Evolutionary conservation across 2,888 invertebrate genomes (phyloP), one percentile per base, ranked within the genome.

Genomic region (Cremastinae sp.): DNA sequence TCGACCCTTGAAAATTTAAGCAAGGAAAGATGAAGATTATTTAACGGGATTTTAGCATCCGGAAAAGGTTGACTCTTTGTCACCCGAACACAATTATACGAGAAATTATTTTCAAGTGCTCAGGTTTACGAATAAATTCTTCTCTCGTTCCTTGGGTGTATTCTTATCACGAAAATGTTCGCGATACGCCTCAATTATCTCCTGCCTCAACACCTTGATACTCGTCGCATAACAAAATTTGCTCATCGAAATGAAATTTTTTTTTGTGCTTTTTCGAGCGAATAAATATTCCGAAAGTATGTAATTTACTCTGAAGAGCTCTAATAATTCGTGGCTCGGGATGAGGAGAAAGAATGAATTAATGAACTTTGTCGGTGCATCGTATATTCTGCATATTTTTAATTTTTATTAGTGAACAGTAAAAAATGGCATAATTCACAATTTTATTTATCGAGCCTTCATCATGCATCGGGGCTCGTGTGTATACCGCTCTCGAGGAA

Each of bases 21-120:
- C 55, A 41, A 61, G 81, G 79, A 62, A 62, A 64, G 41, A 62
- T 53, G 65, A 70, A 51, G 83, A 83, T 84, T 84, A 82, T 82
- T 80, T 85, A 85, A 85, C 81, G 81, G 81, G 80, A 85, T 85
- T 84, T 83, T 72, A 59, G 75, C 74, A 73, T 69, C 65, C 22
- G 45, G 56, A 55, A 61, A 66, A 70, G 70, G 49, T 66, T 74
- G 16, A 61, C 12, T 14, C 70, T 56, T 37, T 49, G 47, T 41
- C 69, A 22, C 56, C 56, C 20, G 22, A 14, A 62, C 1, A 4
- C 12, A 8, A 55, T 35, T 20, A 66, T 16, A 35, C 45, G 51
- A 41, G 12, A 53, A 35, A 14, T 49, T 20, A 59, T 49, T 61
- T 8, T 53, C 39, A 56, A 68, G 55, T 53, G 53, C 45, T 45